These are phyloP conservation scores for Bubo bubo DNA, from an alignment of 2,113 vertebrate species.

Conservation along the genomic window DNA sequence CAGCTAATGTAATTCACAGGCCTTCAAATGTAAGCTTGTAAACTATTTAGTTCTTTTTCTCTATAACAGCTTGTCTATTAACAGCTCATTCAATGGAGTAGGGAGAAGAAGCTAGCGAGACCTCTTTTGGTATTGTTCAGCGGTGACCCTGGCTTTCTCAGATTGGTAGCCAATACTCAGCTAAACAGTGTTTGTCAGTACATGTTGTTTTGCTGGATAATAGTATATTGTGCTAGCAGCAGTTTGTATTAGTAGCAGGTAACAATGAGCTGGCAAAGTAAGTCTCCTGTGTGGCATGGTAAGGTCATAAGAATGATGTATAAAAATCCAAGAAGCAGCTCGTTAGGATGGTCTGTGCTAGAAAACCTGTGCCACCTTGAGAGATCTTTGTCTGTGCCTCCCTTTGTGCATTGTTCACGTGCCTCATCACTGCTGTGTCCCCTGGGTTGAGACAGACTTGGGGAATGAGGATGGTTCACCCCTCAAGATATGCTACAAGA, in stretches of 20 bases:
- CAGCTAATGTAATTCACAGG: slow-evolving; percentile 58
- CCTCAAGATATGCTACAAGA: not conserved
- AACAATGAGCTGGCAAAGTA: slow-evolving; percentile 1
- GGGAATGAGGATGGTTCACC: not conserved
- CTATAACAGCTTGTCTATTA: slow-evolving; percentile 69
- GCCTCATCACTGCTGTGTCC: not conserved
- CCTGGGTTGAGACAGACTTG: not conserved
- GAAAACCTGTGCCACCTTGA: not conserved
- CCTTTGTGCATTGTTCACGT: not conserved
- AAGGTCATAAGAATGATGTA: not conserved
- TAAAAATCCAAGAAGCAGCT: not conserved
- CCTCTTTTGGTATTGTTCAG: slow-evolving; percentile 57
- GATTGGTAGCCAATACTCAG: not conserved
- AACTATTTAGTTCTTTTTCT: slow-evolving; percentile 66
- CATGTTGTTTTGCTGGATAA: slow-evolving; percentile 49
- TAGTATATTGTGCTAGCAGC: slow-evolving; percentile 5
- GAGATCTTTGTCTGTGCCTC: not conserved
- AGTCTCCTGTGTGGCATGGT: not conserved
- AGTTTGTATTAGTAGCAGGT: not conserved
- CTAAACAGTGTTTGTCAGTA: slow-evolving; percentile 35
- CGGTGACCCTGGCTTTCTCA: slow-evolving; percentile 26
- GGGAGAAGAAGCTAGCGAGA: slow-evolving; percentile 58
- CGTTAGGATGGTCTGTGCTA: not conserved
- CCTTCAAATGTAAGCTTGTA: slow-evolving; percentile 67
- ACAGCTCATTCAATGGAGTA: slow-evolving; percentile 59